Evolutionary conservation across 2,797 vertebrate genomes (phyloP).

Genomic region (Microtus agrestis): DNA sequence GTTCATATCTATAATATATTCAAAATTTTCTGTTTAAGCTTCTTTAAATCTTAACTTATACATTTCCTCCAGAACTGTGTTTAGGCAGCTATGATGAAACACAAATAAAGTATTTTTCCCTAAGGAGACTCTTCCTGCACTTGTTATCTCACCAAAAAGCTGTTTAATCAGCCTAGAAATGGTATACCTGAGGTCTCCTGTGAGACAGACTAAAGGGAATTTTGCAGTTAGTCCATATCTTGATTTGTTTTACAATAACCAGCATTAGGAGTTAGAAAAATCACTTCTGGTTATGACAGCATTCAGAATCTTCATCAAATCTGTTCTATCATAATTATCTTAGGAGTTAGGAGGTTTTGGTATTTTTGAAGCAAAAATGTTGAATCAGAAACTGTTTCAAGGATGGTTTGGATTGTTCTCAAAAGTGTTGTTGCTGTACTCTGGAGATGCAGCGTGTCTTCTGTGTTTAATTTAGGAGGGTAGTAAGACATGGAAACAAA

Average conservation of each 20-base stretch:
- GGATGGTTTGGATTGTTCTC: conserved; percentile 56
- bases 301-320: conserved; percentile 64
- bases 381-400: conserved; percentile 52
- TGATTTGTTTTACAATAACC: conserved; percentile 64
- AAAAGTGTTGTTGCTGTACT: not conserved
- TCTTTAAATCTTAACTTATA: not conserved
- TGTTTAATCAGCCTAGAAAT: conserved; percentile 43
- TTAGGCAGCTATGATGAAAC: not conserved
- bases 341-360: conserved; percentile 25
- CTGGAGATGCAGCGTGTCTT: not conserved
- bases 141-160: not conserved
- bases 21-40: not conserved
- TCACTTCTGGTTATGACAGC: not conserved
- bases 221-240: conserved; percentile 68
- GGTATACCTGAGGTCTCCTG: conserved; percentile 39
- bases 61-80: not conserved
- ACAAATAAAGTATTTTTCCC: not conserved
- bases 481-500: conserved; percentile 1
- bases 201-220: conserved; percentile 55
- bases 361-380: not conserved
- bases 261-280: conserved; percentile 53
- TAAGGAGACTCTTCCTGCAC: not conserved
- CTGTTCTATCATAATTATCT: not conserved
- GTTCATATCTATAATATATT: not conserved
- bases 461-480: conserved; percentile 51